These are phyloP conservation scores for Nephrotoma appendiculata DNA, from an alignment of 2,888 invertebrate genomes.

Conservation along the genomic window DNA sequence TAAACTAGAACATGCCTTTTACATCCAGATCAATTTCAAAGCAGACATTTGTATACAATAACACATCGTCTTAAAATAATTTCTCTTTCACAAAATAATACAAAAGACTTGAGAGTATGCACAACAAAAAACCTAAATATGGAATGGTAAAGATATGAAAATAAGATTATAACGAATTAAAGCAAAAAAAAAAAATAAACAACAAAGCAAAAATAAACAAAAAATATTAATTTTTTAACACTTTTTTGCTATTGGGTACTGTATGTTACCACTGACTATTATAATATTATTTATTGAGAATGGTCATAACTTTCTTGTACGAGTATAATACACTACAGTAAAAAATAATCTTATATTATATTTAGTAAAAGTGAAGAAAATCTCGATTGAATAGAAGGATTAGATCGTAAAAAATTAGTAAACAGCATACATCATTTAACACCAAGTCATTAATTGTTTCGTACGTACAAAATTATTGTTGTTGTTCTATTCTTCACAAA, in stretches of 20 bases:
- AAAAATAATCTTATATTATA: not conserved
- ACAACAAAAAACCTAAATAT: not conserved
- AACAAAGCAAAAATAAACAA: not conserved
- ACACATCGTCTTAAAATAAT: not conserved
- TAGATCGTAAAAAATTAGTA: not conserved
- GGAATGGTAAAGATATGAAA: not conserved
- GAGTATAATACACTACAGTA: not conserved
- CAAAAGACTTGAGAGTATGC: not conserved
- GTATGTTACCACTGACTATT: not conserved
- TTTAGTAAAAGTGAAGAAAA: not conserved
- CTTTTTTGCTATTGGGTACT: not conserved
- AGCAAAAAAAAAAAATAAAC: not conserved
- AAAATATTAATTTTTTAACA: not conserved
- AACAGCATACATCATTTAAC: not conserved
- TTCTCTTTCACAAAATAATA: not conserved
- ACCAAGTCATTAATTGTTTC: not conserved
- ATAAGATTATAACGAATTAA: not conserved
- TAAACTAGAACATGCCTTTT: not conserved
- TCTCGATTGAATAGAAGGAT: not conserved
- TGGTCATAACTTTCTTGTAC: not conserved
- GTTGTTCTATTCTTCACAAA: not conserved
- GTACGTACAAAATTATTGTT: not conserved
- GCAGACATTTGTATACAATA: not conserved
- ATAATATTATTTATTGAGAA: not conserved
- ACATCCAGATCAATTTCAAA: not conserved